Evolutionary conservation across 2,797 vertebrate genomes (phyloP).

Genomic region (Oophaga sylvatica): DNA sequence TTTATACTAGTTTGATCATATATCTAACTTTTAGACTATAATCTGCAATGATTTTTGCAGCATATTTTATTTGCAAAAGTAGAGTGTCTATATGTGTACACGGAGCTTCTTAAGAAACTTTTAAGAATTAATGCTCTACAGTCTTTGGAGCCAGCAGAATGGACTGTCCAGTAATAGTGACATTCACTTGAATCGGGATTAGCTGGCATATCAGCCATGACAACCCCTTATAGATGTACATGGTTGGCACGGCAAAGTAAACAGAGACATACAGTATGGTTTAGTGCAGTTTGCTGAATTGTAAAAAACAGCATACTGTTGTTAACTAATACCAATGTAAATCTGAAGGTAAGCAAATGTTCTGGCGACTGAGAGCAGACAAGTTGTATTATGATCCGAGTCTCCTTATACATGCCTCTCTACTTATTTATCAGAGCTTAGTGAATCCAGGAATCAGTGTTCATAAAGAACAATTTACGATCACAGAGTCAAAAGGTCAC

Average conservation of each 20-base stretch:
- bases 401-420: conserved; percentile 12
- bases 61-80: too few relatives aligned
- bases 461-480: conserved; percentile 57
- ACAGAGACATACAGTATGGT: neutral
- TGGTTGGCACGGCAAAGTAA: neutral
- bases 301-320: neutral
- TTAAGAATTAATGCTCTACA: too few relatives aligned
- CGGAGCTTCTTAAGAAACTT: too few relatives aligned
- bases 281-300: neutral
- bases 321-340: conserved; percentile 7
- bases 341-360: neutral
- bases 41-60: too few relatives aligned
- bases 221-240: neutral
- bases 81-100: too few relatives aligned
- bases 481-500: conserved; percentile 55
- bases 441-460: conserved; percentile 25
- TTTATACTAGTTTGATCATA: too few relatives aligned
- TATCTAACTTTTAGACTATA: too few relatives aligned
- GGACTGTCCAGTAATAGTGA: too few relatives aligned
- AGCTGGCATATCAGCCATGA: too few relatives aligned
- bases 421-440: conserved; percentile 46
- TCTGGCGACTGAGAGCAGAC: neutral
- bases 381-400: neutral
- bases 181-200: too few relatives aligned
- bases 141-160: too few relatives aligned